Evolutionary conservation across 1,140 invertebrate genomes (phyloP).

Genomic region (Argopecten irradians): DNA sequence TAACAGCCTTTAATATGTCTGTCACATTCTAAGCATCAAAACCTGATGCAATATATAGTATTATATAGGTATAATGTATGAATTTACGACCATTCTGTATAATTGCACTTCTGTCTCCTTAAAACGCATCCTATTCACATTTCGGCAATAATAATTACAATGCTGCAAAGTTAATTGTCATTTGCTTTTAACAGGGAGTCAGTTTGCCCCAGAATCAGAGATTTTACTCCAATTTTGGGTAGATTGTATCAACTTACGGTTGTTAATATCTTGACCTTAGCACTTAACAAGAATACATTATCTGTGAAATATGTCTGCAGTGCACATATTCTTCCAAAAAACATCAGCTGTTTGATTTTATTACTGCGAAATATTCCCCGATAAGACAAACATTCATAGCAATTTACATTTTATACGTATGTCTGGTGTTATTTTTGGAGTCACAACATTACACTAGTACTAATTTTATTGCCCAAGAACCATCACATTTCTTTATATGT

Average conservation of each 20-base stretch:
- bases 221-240: background rate
- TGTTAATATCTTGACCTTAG: background rate
- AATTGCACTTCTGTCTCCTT: background rate
- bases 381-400: background rate
- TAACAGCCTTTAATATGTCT: background rate
- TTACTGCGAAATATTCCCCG: background rate
- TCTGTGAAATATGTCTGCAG: background rate
- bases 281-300: background rate
- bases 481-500: background rate
- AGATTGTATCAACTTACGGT: background rate
- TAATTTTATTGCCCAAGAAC: background rate
- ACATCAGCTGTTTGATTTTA: background rate
- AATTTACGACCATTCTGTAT: background rate
- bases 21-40: background rate
- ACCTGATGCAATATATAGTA: background rate
- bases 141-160: background rate
- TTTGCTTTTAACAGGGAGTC: slow-evolving; percentile 9
- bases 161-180: background rate
- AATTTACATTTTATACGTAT: background rate
- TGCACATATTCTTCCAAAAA: background rate
- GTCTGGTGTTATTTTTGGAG: background rate
- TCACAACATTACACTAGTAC: background rate
- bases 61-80: background rate
- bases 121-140: background rate
- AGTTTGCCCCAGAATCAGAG: background rate